Conservation (phyloP, 2,888 invertebrate species). For the Chromoteleia sp. region DNA sequence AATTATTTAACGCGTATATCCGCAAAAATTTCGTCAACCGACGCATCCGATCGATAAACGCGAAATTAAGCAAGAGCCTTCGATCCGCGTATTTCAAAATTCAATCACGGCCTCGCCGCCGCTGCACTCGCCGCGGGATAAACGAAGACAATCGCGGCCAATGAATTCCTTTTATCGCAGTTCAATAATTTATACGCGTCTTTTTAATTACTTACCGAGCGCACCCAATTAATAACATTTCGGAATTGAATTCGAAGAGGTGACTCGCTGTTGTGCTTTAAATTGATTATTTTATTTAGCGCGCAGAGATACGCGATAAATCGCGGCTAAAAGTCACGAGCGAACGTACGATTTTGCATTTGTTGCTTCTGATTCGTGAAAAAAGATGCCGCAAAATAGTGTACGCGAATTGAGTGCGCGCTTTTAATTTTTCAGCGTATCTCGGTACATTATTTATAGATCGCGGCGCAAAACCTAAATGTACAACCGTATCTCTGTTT, state of each 20-base stretch:
- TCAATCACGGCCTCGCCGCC: slow-evolving; percentile 26
- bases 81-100: slow-evolving; percentile 7
- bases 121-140: no score
- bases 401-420: slow-evolving; percentile 18
- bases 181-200: no score
- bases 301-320: background rate
- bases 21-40: slow-evolving; percentile 8
- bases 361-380: slow-evolving; percentile 24
- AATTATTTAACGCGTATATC: slow-evolving; percentile 25
- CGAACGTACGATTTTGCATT: slow-evolving; percentile 19
- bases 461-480: slow-evolving; percentile 48
- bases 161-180: no score
- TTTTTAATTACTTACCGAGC: background rate
- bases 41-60: slow-evolving; percentile 23
- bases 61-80: slow-evolving; percentile 13
- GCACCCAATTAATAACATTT: no score
- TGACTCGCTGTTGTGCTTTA: background rate
- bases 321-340: no score
- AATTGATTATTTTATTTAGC: slow-evolving; percentile 9
- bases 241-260: background rate
- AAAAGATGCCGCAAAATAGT: slow-evolving; percentile 29
- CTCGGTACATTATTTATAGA: slow-evolving; percentile 56
- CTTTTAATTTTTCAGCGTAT: slow-evolving; percentile 44
- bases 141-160: no score
- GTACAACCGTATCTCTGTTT: slow-evolving; percentile 40